Base-by-base conservation (phyloP, 2,113 vertebrate genomes). In the Sebastes fasciatus region DNA sequence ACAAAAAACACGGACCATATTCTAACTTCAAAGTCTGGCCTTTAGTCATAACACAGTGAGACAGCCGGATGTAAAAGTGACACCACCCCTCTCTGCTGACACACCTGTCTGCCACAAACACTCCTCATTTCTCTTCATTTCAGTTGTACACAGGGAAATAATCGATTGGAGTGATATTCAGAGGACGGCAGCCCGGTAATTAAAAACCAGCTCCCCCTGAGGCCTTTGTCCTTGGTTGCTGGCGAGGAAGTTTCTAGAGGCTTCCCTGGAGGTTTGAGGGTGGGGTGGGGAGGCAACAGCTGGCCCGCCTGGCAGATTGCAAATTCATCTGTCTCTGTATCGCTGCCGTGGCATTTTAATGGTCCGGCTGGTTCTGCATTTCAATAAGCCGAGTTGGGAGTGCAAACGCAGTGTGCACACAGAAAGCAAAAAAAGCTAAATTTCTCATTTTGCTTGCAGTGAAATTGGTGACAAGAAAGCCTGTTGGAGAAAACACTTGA, bases 291-390 rank as follows among this genome's bases (percentile, higher is more conserved):
- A 81, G 70, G 85, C 68, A 91, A 93, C 94, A 95, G 92, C 92
- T 94, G 94, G 91, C 84, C 79, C 46, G 60, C 75, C 75, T 90
- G 90, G 92, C 90, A 92, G 85, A 90, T 82, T 87, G 91, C 87
- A 88, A 92, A 89, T 92, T 93, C 88, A 88, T 93, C 91, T 88
- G 90, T 87, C 89, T 91, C 83, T 84, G 91, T 61, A 77, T 80
- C 58, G 74, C 85, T 88, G 88, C 87, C 23, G 83, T 91, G 89
- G 89, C 89, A 90, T 93, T 93, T 93, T 91, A 93, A 93, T 88
- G 74, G 79, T 85, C 76, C 19, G 52, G 71, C 80, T 84, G 82
- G 68, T 82, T 88, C 83, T 81, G 87, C 84, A 89, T 91, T 87
- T 89, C 64, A 92, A 87, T 91, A 83, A 87, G 86, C 55, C 0